These are phyloP conservation scores for Malacoraja senta DNA, from an alignment of 2,797 vertebrate genomes.

Conservation along the genomic window DNA sequence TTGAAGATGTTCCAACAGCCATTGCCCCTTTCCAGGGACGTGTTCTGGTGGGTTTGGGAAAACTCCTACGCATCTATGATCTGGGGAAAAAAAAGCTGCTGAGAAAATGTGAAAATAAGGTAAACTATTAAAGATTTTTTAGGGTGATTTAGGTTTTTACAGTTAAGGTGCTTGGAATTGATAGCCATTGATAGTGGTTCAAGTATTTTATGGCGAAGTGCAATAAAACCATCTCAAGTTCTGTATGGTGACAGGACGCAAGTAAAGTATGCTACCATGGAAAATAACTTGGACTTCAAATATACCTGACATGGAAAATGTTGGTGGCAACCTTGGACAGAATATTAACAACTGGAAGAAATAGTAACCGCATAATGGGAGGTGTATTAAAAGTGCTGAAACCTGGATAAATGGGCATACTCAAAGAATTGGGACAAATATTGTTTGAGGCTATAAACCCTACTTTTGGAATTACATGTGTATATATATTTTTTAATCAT, in stretches of 20 bases:
- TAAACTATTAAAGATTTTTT: constrained; percentile 46
- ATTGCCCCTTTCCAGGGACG: constrained; percentile 95
- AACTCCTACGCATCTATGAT: constrained; percentile 88
- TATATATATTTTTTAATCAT: too few species aligned
- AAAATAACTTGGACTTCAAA: background rate
- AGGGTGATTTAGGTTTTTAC: background rate
- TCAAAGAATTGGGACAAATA: background rate
- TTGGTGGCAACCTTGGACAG: background rate
- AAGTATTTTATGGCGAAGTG: background rate
- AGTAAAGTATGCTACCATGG: background rate
- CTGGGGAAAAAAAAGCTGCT: constrained; percentile 95
- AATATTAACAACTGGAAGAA: background rate
- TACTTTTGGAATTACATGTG: too few species aligned
- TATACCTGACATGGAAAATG: background rate
- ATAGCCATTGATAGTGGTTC: background rate
- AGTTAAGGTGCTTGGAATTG: background rate
- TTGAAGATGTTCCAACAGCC: constrained; percentile 90
- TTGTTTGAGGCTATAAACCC: too few species aligned
- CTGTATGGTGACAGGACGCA: background rate
- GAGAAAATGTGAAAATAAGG: constrained; percentile 97
- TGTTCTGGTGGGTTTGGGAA: constrained; percentile 87
- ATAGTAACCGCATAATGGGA: background rate
- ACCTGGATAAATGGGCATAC: background rate
- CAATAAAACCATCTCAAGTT: background rate
- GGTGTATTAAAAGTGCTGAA: background rate